Conservation (phyloP, 2,113 vertebrate species). For the Taurulus bubalis region DNA sequence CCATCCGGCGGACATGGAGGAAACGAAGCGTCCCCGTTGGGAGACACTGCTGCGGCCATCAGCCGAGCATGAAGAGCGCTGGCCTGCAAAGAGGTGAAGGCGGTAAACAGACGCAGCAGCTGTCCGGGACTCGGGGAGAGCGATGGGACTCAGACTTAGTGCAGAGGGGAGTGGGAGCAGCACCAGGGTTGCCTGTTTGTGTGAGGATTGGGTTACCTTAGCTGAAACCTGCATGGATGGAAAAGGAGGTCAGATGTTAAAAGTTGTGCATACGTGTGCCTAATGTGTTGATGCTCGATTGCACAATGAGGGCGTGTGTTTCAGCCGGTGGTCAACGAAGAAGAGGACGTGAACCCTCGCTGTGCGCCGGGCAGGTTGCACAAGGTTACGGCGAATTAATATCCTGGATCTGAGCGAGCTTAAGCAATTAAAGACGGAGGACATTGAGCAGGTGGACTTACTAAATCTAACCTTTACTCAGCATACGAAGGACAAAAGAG, state of each 20-base stretch:
- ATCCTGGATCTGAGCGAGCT: constrained; percentile 51
- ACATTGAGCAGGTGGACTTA: constrained; percentile 57
- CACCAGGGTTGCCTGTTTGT: constrained; percentile 47
- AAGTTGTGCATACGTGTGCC: constrained; percentile 36
- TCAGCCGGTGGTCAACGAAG: background rate
- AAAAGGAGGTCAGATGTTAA: constrained; percentile 58
- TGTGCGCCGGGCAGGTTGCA: constrained; percentile 24
- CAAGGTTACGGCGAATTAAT: constrained; percentile 59
- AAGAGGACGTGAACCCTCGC: background rate
- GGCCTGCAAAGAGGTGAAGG: constrained; percentile 33
- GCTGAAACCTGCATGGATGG: constrained; percentile 36
- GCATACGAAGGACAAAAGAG: constrained; percentile 57
- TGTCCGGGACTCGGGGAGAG: constrained; percentile 51
- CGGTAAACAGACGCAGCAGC: constrained; percentile 63
- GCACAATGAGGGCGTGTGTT: constrained; percentile 52
- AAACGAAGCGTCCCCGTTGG: background rate
- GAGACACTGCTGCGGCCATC: constrained; percentile 45
- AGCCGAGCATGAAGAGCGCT: constrained; percentile 36
- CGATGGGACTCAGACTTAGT: constrained; percentile 35
- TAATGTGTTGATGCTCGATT: constrained; percentile 67
- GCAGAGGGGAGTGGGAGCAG: constrained; percentile 43
- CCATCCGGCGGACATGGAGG: background rate
- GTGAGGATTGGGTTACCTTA: constrained; percentile 68
- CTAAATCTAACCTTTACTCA: constrained; percentile 53
- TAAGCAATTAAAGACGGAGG: constrained; percentile 63